Evolutionary conservation across 1,140 invertebrate species (phyloP).

Genomic region (Zaprionus africanus): DNA sequence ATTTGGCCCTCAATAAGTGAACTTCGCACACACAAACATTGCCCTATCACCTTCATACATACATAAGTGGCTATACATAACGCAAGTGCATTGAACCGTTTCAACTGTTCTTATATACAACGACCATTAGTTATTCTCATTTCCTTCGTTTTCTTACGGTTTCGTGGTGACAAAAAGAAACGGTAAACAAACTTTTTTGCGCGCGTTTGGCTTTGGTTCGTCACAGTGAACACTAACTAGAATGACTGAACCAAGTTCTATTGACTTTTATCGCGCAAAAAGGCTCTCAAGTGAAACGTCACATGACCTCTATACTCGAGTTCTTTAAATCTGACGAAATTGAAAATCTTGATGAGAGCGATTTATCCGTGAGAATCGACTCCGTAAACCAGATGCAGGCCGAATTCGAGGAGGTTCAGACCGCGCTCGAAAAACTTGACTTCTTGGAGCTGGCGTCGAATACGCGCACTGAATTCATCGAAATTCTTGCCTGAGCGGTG

Average conservation of each 20-base stretch:
- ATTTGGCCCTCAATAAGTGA: too few relatives aligned
- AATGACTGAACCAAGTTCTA: background rate
- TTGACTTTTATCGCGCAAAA: background rate
- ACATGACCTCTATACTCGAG: too few relatives aligned
- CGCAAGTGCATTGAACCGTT: background rate
- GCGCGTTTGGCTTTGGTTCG: background rate
- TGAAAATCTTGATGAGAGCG: background rate
- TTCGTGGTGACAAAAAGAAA: background rate
- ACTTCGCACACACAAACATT: background rate
- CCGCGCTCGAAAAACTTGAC: background rate
- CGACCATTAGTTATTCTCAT: background rate
- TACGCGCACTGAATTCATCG: background rate
- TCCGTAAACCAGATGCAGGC: background rate
- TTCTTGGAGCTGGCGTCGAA: background rate
- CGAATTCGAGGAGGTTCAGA: background rate
- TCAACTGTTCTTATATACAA: slow-evolving; percentile 1
- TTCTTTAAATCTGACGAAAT: too few relatives aligned
- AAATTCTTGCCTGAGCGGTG: too few relatives aligned
- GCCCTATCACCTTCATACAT: too few relatives aligned
- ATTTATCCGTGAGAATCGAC: background rate
- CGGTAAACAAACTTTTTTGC: background rate
- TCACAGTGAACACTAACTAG: background rate
- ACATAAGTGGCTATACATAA: too few relatives aligned
- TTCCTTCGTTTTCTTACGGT: background rate
- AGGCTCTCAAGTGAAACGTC: too few relatives aligned